Conservation (phyloP, 1,140 invertebrate species). For the Temnothorax longispinosus region DNA sequence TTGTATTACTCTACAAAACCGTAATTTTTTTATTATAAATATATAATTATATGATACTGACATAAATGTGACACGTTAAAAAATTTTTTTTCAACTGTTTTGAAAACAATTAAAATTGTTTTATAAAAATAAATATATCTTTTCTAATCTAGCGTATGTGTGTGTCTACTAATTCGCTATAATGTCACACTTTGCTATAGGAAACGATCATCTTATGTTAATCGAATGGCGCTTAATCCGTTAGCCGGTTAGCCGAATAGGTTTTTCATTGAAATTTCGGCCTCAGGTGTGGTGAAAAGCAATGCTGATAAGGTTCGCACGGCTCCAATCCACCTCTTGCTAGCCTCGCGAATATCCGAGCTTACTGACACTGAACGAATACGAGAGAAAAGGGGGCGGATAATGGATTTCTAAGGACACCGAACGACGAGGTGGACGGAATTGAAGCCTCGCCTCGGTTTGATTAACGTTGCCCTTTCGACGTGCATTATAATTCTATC, state of each 20-base stretch:
- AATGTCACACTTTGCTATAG: conserved; percentile 2
- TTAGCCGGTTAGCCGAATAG: conserved; percentile 12
- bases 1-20: not conserved
- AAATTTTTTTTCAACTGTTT: not conserved
- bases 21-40: not conserved
- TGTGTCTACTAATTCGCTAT: not conserved
- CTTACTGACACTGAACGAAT: conserved; percentile 40
- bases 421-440: conserved; percentile 33
- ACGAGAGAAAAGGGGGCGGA: conserved; percentile 19
- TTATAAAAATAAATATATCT: not conserved
- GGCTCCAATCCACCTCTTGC: conserved; percentile 23
- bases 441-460: conserved; percentile 63
- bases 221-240: conserved; percentile 24
- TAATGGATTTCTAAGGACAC: conserved; percentile 54
- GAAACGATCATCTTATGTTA: conserved; percentile 7
- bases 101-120: not conserved
- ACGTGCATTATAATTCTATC: conserved; percentile 33
- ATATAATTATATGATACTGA: not conserved
- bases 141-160: not conserved
- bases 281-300: not conserved
- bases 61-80: not conserved
- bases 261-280: conserved; percentile 45
- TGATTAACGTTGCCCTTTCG: conserved; percentile 52
- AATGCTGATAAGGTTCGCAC: conserved; percentile 29
- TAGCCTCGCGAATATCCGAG: conserved; percentile 37